Conservation (phyloP, 2,797 vertebrate species). For the Falco novaeseelandiae region DNA sequence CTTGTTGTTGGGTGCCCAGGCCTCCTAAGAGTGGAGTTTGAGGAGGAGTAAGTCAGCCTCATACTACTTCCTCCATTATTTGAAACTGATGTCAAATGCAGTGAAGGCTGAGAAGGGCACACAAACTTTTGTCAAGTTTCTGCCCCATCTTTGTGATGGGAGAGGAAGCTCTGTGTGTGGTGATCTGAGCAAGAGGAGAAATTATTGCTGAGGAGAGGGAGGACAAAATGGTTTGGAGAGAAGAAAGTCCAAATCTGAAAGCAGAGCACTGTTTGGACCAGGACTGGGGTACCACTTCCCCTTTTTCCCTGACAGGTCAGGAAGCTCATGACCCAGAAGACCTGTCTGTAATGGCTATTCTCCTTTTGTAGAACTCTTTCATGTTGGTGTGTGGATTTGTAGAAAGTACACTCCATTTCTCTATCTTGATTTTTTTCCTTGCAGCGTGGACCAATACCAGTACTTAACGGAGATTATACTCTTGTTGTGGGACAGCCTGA, state of each 20-base stretch:
- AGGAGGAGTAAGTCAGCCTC: not conserved
- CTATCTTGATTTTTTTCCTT: not conserved
- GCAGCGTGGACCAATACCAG: not conserved
- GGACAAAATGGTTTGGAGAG: not conserved
- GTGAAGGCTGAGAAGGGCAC: not conserved
- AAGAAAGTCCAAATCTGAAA: not conserved
- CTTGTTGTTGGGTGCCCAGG: not conserved
- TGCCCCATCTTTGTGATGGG: not conserved
- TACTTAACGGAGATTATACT: not conserved
- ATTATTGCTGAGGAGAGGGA: not conserved
- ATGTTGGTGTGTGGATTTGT: not conserved
- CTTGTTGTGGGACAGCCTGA: not conserved
- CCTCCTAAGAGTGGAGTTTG: not conserved
- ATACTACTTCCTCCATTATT: not conserved
- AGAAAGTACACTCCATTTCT: not conserved
- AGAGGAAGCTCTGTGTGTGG: not conserved
- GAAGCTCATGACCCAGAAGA: not conserved
- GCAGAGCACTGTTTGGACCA: not conserved
- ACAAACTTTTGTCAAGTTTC: not conserved
- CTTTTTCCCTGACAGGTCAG: not conserved
- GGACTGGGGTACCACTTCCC: not conserved
- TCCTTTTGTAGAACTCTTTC: not conserved
- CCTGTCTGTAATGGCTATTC: accelerated
- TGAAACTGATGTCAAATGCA: not conserved
- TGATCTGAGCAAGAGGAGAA: not conserved